These are phyloP conservation scores for Cydia amplana DNA, from an alignment of 1,140 invertebrate genomes.

Conservation along the genomic window DNA sequence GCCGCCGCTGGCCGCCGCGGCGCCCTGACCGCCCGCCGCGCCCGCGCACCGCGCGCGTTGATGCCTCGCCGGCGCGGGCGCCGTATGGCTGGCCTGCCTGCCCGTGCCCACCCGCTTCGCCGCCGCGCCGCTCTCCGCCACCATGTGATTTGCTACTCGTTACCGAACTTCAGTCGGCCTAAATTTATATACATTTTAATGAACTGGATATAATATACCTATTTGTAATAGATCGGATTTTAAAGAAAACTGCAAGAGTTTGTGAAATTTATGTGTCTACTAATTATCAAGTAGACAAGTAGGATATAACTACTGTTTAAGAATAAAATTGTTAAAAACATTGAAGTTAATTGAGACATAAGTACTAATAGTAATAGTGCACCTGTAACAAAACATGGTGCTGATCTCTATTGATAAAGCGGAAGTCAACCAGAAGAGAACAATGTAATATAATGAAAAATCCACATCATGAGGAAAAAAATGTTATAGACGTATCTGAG, in stretches of 20 bases:
- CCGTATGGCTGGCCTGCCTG: conserved; percentile 64
- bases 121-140: conserved; percentile 46
- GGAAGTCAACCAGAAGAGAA: background rate
- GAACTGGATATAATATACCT: background rate
- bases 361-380: background rate
- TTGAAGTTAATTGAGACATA: background rate
- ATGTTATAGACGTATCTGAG: background rate
- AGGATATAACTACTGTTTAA: background rate
- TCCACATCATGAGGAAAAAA: background rate
- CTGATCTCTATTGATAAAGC: conserved; percentile 4
- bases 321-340: background rate
- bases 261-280: conserved; percentile 9
- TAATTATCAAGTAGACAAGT: background rate
- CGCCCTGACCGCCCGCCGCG: conserved; percentile 76
- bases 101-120: conserved; percentile 64
- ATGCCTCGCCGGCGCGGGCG: conserved; percentile 59
- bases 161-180: conserved; percentile 18
- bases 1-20: conserved; percentile 77
- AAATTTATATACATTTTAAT: background rate
- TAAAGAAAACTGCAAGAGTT: background rate
- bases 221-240: background rate
- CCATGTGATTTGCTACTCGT: conserved; percentile 37
- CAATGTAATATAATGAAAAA: background rate
- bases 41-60: conserved; percentile 69
- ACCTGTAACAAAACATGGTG: background rate